A percentile compares a stretch with the other conserved stretches of the same genome.
Evolutionary conservation across 1,140 invertebrate species (phyloP).

Genomic region (Drosophila nigrodunni): DNA sequence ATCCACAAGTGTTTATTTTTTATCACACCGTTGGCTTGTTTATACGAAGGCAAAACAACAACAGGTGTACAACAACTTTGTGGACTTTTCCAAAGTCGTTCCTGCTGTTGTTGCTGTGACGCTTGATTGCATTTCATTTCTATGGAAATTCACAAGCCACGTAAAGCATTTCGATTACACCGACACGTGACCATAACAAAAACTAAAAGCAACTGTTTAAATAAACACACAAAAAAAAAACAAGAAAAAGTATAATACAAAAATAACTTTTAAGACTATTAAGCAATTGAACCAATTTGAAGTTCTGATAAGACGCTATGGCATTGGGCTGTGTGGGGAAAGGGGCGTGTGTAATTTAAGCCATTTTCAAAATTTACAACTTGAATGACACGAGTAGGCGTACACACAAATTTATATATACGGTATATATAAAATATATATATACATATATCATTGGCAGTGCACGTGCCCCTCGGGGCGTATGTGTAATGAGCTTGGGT

Average conservation of each 20-base stretch:
- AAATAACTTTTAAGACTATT: constrained; percentile 24
- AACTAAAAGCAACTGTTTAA: constrained; percentile 19
- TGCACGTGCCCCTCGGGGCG: constrained; percentile 59
- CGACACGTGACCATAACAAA: constrained; percentile 69
- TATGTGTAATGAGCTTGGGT: constrained; percentile 47
- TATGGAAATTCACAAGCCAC: constrained; percentile 64
- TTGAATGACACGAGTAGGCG: too few species aligned
- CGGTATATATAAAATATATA: neutral
- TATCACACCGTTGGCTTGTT: constrained; percentile 48
- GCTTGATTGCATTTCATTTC: constrained; percentile 58
- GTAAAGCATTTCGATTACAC: constrained; percentile 62
- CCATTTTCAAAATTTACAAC: constrained; percentile 2
- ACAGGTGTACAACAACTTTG: constrained; percentile 21
- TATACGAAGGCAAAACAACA: constrained; percentile 9
- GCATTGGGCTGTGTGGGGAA: neutral
- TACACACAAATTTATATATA: too few species aligned
- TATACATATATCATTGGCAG: constrained; percentile 26
- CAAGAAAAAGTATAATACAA: neutral
- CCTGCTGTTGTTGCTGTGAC: constrained; percentile 9
- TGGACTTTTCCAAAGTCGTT: constrained; percentile 15
- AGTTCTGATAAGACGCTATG: constrained; percentile 13
- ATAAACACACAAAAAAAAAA: neutral
- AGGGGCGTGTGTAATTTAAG: constrained; percentile 26
- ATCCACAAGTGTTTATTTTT: constrained; percentile 59
- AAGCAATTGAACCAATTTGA: constrained; percentile 42